Conservation (phyloP, 2,888 invertebrate genomes). For the Calephelis perditalis region DNA sequence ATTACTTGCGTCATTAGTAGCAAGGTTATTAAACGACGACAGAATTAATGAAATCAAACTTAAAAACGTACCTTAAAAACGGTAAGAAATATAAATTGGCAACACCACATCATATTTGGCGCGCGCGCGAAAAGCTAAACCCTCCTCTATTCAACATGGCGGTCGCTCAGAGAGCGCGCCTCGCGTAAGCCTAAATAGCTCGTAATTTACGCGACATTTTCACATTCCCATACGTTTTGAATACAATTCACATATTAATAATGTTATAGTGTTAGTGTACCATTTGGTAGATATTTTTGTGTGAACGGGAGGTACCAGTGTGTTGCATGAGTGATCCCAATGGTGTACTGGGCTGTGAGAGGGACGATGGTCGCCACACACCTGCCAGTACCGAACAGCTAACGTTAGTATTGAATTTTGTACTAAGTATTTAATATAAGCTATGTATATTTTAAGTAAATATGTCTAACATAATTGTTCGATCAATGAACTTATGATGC, state of each 20-base stretch:
- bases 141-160: slow-evolving; percentile 65
- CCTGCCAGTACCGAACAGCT: slow-evolving; percentile 73
- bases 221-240: slow-evolving; percentile 30
- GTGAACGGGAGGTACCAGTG: slow-evolving; percentile 54
- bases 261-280: slow-evolving; percentile 58
- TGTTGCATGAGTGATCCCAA: slow-evolving; percentile 71
- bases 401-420: slow-evolving; percentile 52
- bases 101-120: slow-evolving; percentile 45
- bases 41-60: slow-evolving; percentile 11
- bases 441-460: too few species aligned
- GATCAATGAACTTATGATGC: neutral
- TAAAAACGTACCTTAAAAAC: slow-evolving; percentile 17
- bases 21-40: too few species aligned
- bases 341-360: slow-evolving; percentile 53
- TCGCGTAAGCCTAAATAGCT: slow-evolving; percentile 48
- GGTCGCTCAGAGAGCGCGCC: slow-evolving; percentile 59
- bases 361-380: slow-evolving; percentile 65
- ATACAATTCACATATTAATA: slow-evolving; percentile 40
- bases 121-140: slow-evolving; percentile 62
- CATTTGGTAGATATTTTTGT: slow-evolving; percentile 43
- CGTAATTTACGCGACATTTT: slow-evolving; percentile 40
- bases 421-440: neutral
- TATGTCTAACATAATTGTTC: too few species aligned
- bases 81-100: slow-evolving; percentile 30
- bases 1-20: too few species aligned